Percentiles rank a stretch among this genome's conserved stretches.
phyloP scores from a whole-genome alignment of 2,888 invertebrate species.

The Keiferia lycopersicella region DNA sequence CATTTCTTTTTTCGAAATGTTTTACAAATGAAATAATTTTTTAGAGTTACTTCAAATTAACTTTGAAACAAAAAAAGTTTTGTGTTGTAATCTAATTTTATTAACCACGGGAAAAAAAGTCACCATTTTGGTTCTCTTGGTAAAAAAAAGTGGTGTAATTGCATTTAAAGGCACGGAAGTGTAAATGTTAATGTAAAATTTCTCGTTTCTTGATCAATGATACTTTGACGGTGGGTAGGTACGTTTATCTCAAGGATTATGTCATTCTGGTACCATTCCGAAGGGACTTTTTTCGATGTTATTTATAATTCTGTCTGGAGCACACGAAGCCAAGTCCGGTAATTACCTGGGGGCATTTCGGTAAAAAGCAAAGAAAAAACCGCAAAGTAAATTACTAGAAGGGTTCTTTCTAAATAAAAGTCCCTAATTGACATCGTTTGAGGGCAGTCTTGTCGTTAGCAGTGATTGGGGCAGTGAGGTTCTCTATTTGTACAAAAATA shows the following conservation, averaged over 20 bases:
- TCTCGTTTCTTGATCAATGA: too few species aligned
- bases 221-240: too few species aligned
- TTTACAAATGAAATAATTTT: constrained; percentile 4
- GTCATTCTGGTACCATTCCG: background rate
- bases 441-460: constrained; percentile 15
- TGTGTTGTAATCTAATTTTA: background rate
- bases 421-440: constrained; percentile 41
- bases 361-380: constrained; percentile 34
- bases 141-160: too few species aligned
- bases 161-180: too few species aligned
- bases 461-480: constrained; percentile 19
- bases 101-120: background rate
- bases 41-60: background rate
- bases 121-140: too few species aligned
- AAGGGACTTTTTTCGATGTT: constrained; percentile 32
- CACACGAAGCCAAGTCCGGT: constrained; percentile 37
- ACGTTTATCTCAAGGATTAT: too few species aligned
- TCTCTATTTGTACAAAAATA: background rate
- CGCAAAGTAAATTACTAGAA: constrained; percentile 45
- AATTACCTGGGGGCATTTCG: constrained; percentile 46
- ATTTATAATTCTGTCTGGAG: constrained; percentile 44
- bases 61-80: constrained; percentile 1
- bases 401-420: constrained; percentile 42
- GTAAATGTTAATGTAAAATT: too few species aligned
- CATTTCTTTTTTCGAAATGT: constrained; percentile 6